Conservation (phyloP, 2,113 vertebrate species). For the Gnathonemus longibarbis region DNA sequence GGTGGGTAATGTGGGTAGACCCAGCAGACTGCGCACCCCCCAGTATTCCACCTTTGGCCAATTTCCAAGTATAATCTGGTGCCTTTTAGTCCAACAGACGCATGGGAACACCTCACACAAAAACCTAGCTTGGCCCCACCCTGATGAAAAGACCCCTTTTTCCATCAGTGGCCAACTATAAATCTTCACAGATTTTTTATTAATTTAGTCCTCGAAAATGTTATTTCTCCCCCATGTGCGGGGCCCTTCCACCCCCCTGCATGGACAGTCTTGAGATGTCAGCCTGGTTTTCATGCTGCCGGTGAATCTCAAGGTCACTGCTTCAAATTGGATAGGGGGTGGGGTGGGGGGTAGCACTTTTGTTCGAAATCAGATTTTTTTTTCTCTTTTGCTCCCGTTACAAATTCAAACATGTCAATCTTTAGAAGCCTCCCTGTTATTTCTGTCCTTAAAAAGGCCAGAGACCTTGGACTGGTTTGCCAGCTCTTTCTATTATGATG, state of each 20-base stretch:
- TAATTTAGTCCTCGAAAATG: neutral
- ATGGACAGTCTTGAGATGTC: neutral
- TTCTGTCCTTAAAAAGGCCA: constrained; percentile 16
- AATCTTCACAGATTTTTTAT: neutral
- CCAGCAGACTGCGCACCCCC: neutral
- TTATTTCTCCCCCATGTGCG: neutral
- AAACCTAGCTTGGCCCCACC: neutral
- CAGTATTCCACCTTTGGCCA: neutral
- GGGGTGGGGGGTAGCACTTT: neutral
- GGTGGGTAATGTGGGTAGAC: neutral
- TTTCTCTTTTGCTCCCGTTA: neutral
- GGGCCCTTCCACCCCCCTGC: too few species aligned
- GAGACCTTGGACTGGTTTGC: constrained; percentile 4
- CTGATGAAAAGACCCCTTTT: neutral
- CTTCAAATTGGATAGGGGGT: neutral
- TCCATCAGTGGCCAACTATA: neutral
- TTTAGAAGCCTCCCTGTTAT: constrained; percentile 5
- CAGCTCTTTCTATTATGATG: neutral
- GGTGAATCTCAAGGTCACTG: constrained; percentile 13
- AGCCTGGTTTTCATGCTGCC: neutral
- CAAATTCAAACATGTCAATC: constrained; percentile 6
- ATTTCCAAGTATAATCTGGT: neutral
- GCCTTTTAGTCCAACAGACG: neutral
- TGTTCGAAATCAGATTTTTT: neutral
- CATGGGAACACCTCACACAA: neutral